Evolutionary conservation across 2,888 invertebrate species (phyloP), one percentile per base, ranked within the genome.

Genomic region (Cecidostiba fungosa): DNA sequence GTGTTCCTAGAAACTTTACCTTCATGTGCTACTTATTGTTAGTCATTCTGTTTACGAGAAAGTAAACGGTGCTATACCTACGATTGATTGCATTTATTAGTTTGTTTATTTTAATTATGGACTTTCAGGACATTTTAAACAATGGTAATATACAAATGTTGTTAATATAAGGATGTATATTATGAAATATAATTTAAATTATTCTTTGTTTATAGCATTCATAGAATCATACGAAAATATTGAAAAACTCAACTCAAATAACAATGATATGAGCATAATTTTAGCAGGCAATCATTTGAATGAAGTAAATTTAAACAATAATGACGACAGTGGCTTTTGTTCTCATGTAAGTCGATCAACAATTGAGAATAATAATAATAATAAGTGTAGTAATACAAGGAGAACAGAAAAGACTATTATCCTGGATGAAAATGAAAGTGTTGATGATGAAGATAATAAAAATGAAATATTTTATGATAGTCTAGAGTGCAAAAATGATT

Each of bases 231-330:
- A 59, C 19, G 8, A 59, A 59, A 59, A n/a, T 59, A n/a, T 59
- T 59, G 54, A 50, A 50, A 50, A 4, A 16, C 5, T 16, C 10
- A 4, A 50, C 19, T 19, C 19, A 16, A n/a, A 1, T n/a, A 59
- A n/a, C 0, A n/a, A 59, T 2, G 54, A 59, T 59, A 6, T n/a
- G n/a, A 59, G 54, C 54, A 59, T 59, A n/a, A 59, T 59, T 6
- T 59, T 59, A 8, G n/a, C 54, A 59, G 54, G 54, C n/a, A 59
- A n/a, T 59, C 54, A 59, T 59, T 59, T 59, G 8, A 59, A 59
- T 10, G n/a, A 10, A 59, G n/a, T 29, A 23, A 23, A 29, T 66
- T 66, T 66, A 14, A 26, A 8, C 5, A 66, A 6, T 59, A 0
- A 59, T 5, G 29, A 29, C 29, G 12, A 43, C n/a, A 54, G 54